Base-by-base conservation (phyloP, 2,113 vertebrate species). In the Geococcyx californianus region DNA sequence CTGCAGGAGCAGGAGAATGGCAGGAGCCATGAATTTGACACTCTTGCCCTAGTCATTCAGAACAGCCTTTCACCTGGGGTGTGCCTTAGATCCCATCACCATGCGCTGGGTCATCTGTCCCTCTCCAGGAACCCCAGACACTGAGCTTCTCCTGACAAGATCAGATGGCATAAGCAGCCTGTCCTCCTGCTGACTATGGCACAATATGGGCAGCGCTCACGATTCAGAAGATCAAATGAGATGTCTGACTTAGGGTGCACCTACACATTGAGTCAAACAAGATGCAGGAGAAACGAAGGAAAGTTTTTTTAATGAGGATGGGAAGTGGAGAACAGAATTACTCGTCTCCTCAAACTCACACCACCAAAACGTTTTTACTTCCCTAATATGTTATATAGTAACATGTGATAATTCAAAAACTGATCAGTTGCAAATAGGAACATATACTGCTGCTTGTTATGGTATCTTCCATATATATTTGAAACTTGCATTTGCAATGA, bases 121-220 rank as follows among this genome's bases (percentile, higher is more conserved):
- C 10, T 11, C 9, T 3, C 47, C 45, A 19, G 4, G 19, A 63
- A 24, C 4, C 14, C 64, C 0, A 0, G 40, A 29, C 24, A 24
- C 40, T 3, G 5, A 42, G 31, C 15, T 49, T 75, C 70, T 67
- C 44, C 52, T 31, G 45, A 31, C 16, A 66, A 51, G 54, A 47
- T 28, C 54, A 33, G 0, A 0, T 26, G 34, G 68, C 10, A 13
- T 11, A 62, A 52, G 64, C 42, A 86, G 40, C 33, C 34, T 34
- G n/a, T 83, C 34, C 33, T 75, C 33, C 52, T 49, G 42, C 21
- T 60, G 51, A 66, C 20, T 10, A 29, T 42, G 17, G 42, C 23
- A 18, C 64, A 73, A 18, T 8, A 31, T 0, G 24, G 25, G 60
- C 80, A 82, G 20, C 8, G 24, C 25, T 82, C 20, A 29, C 8